Base-by-base conservation (phyloP, 2,797 vertebrate genomes). In the Fratercula arctica region DNA sequence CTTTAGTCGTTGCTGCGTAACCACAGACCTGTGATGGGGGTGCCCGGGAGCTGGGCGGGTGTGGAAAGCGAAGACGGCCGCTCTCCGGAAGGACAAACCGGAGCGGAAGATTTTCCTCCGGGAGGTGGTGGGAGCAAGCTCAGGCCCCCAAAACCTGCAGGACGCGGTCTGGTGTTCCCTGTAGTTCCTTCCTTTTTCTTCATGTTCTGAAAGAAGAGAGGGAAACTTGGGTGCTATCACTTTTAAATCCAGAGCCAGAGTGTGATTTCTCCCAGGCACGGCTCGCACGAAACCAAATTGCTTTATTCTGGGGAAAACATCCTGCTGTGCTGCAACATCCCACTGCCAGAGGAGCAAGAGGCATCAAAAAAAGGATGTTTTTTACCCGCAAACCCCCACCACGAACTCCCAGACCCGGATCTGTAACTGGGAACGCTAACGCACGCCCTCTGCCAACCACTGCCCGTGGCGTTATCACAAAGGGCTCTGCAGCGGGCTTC, bases 71-170 rank as follows among this genome's bases (percentile, higher is more conserved):
- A 39, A 5, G 90, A 23, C 0, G 79, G 69, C 18, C 81, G 95
- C 67, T 97, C 98, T 66, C 72, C 98, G 0, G 98, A 95, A 18
- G 97, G 94, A 2, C 97, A 97, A 45, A 97, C 33, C 3, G 98
- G 9, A 11, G 95, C 76, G 4, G 98, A 96, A 6, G 94, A 68
- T 89, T 98, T 99, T 10, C 95, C 98, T 63, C 99, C 98, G 0
- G 99, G 99, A 19, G 99, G 99, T 7, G 99, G 99, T 2, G 98
- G 99, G 25, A 99, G 98, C 50, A 99, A 96, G 64, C 77, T 97
- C 73, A 97, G 93, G 1, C 95, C 93, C 50, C 98, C 98, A 1
- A 96, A 54, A 31, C 93, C 97, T 6, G 78, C 28, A 0, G 97
- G 97, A 21, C 98, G 98, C 0, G 98, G 76, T 79, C 98, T 99